Base-by-base conservation (phyloP, 2,888 invertebrate species). In the Apodemia duryi region DNA sequence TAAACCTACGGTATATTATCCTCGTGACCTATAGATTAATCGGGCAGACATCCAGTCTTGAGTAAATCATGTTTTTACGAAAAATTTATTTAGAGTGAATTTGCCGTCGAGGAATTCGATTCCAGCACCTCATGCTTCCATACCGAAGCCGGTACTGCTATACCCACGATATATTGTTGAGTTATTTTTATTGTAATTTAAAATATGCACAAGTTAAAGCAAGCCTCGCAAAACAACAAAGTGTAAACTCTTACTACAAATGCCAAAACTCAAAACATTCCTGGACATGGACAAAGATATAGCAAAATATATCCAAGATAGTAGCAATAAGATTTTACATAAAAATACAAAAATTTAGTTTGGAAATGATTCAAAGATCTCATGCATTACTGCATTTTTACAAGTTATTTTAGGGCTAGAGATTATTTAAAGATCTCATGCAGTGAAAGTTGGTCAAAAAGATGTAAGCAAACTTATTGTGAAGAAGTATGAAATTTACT, bases 211-310 rank as follows among this genome's bases (percentile, higher is more conserved):
- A 21, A 52, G 52, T 52, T 52, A 28, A 52, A 52, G 52, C 52
- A 52, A 52, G 52, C 52, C 28, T 52, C 28, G 52, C 28, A 51
- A n/a, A 51, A 51, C 9, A 52, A 6, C 21, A 28, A 38, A 38
- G 5, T 6, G 6, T 6, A 38, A 38, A 43, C 9, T 43, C 10
- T 43, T 43, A 43, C 43, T 10, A 11, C 1, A 43, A 43, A 43
- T 10, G 38, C 43, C 2, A 38, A 13, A 62, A 62, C 21, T 46
- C 46, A 43, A 46, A 62, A 62, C 62, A 41, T 62, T n/a, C 62
- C 41, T 41, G 10, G 46, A 21, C 43, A 41, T 61, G 13, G 28
- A 61, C 41, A 51, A n/a, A n/a, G 5, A 21, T 10, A 51, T 51
- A 29, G 29, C 29, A 54, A 54, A 54, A 6, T 28, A 54, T 54